A percentile compares a stretch with the other conserved stretches of the same genome.
Evolutionary conservation across 2,797 vertebrate genomes (phyloP).

Genomic region (Clarias pachynema): DNA sequence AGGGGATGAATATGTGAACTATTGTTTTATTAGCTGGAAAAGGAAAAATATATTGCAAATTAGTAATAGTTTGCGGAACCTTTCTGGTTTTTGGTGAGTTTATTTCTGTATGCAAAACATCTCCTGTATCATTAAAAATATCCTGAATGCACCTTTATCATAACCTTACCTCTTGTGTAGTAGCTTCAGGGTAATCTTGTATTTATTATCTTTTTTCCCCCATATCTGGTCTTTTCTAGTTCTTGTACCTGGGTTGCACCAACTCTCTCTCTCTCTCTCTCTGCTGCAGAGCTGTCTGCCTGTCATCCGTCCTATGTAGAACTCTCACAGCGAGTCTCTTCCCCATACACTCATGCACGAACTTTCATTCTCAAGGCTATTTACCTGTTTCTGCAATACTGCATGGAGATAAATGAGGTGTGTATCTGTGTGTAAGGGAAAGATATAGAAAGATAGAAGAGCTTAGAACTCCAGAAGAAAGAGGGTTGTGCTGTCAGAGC

Average conservation of each 20-base stretch:
- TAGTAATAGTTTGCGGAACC: background rate
- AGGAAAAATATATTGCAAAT: background rate
- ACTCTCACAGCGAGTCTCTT: background rate
- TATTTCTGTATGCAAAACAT: background rate
- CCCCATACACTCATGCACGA: slow-evolving; percentile 15
- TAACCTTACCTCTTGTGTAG: background rate
- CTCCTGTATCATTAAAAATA: background rate
- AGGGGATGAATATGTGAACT: background rate
- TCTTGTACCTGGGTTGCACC: background rate
- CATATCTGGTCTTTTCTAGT: background rate
- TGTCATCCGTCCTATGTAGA: background rate
- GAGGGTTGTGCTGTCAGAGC: slow-evolving; percentile 30
- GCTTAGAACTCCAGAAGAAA: slow-evolving; percentile 28
- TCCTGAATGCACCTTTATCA: too few relatives aligned
- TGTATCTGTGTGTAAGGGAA: slow-evolving; percentile 25
- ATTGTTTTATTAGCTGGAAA: background rate
- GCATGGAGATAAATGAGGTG: slow-evolving; percentile 42
- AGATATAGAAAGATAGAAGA: slow-evolving; percentile 27
- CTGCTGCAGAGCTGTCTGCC: slow-evolving; percentile 13
- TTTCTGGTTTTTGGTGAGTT: background rate
- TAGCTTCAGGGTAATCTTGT: background rate
- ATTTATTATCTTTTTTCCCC: background rate
- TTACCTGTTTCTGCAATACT: slow-evolving; percentile 37
- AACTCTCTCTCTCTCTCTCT: background rate
- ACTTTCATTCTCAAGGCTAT: slow-evolving; percentile 17